Evolutionary conservation across 92 coral and sea anemone species (phyloP).

Genomic region (Chrysogorgia sp.): DNA sequence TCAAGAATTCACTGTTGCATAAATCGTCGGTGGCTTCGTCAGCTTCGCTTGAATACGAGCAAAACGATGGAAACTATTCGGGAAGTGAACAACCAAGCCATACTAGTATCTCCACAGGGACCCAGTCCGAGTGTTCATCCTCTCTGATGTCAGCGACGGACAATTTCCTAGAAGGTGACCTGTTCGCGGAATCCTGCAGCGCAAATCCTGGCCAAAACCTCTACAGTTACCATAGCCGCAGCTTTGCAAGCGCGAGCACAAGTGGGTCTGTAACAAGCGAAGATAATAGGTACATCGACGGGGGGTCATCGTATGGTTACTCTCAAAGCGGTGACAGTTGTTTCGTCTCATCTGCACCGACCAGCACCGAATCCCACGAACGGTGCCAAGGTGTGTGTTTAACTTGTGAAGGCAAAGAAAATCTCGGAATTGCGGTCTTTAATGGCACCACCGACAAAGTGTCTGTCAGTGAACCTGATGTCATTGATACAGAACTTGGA

Average conservation of each 20-base stretch:
- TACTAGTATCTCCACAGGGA: background rate
- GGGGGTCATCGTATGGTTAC: background rate
- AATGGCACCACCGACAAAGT: background rate
- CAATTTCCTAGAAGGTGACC: background rate
- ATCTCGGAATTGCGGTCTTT: background rate
- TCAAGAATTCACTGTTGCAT: background rate
- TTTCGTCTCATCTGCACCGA: background rate
- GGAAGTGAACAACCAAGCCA: background rate
- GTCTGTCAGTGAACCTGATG: too few relatives aligned
- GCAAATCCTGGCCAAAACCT: background rate
- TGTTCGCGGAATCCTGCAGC: background rate
- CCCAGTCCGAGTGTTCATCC: background rate
- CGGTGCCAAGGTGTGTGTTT: background rate
- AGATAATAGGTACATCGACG: constrained; percentile 23
- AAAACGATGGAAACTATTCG: background rate
- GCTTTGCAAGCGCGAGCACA: background rate
- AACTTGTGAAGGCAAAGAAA: background rate
- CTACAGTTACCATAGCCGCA: background rate
- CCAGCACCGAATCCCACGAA: background rate
- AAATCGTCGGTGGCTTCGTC: background rate
- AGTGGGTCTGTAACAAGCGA: constrained; percentile 16
- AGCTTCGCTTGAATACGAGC: background rate
- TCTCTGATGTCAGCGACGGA: background rate
- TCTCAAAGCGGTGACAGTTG: background rate
- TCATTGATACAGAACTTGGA: too few relatives aligned